Conservation (phyloP, 2,797 vertebrate genomes). For the Onychomys arenicola region DNA sequence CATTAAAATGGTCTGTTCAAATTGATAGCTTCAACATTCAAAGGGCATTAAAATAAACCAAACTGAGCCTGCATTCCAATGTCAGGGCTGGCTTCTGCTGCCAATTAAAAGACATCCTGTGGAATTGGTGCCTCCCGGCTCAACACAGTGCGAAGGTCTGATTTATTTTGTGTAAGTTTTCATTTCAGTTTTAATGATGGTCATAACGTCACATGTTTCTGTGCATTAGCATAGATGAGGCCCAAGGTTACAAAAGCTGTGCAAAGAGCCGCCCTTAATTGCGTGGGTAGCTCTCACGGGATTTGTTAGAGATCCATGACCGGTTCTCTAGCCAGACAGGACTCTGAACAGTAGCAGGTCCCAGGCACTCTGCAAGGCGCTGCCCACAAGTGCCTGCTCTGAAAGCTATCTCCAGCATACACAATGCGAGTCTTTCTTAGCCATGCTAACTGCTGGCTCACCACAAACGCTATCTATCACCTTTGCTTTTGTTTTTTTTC, state of each 20-base stretch:
- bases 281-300: background rate
- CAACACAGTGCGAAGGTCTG: slow-evolving; percentile 1
- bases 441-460: background rate
- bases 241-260: slow-evolving; percentile 70
- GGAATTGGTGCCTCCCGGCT: background rate
- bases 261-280: slow-evolving; percentile 71
- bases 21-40: background rate
- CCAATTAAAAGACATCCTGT: slow-evolving; percentile 57
- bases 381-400: background rate
- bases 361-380: background rate
- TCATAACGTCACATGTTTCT: slow-evolving; percentile 27
- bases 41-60: slow-evolving; percentile 67
- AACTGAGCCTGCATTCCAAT: background rate
- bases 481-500: background rate
- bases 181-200: slow-evolving; percentile 72
- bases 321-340: background rate
- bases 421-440: background rate
- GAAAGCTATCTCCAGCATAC: background rate
- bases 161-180: background rate
- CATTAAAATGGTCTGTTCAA: slow-evolving; percentile 39
- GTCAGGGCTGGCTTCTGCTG: background rate
- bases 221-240: slow-evolving; percentile 82
- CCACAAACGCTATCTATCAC: background rate
- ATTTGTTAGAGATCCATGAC: slow-evolving; percentile 38
- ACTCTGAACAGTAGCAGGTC: background rate